These are phyloP conservation scores for Caenorhabditis remanei DNA, from an alignment of 1,140 invertebrate species.

Conservation along the genomic window DNA sequence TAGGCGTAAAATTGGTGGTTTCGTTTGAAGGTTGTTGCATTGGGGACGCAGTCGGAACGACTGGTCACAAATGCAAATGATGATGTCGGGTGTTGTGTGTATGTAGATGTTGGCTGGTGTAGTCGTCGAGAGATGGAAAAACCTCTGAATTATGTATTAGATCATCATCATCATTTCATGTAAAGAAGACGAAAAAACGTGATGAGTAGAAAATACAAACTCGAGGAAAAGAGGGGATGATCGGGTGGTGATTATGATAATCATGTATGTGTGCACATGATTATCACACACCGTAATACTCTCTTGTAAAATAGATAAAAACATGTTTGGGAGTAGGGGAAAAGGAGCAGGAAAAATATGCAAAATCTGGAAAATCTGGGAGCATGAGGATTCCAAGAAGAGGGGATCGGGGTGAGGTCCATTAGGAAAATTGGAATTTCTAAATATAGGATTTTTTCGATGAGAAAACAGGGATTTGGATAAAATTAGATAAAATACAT, in stretches of 20 bases:
- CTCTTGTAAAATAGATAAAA: neutral
- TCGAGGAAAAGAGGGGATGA: neutral
- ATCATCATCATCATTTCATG: neutral
- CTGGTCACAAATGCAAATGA: neutral
- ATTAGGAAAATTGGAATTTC: too few relatives aligned
- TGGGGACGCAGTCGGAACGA: conserved; percentile 40
- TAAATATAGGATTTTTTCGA: too few relatives aligned
- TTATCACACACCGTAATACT: conserved; percentile 5
- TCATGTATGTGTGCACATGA: neutral
- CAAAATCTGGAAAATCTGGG: too few relatives aligned
- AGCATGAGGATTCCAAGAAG: too few relatives aligned
- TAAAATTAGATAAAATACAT: too few relatives aligned
- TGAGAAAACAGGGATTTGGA: too few relatives aligned
- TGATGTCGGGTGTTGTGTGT: neutral
- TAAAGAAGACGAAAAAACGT: neutral
- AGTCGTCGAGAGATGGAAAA: neutral
- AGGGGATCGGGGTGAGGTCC: too few relatives aligned
- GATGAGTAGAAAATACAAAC: neutral
- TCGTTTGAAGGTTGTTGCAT: conserved; percentile 3
- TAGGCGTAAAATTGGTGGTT: neutral
- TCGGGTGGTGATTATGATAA: neutral
- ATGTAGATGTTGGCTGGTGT: neutral
- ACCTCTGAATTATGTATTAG: conserved; percentile 14
- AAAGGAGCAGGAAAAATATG: too few relatives aligned
- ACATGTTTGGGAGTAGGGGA: too few relatives aligned